A percentile compares a stretch with the other conserved stretches of the same genome.
Conservation (phyloP, 2,888 invertebrate genomes). For the Protonemura montana region DNA sequence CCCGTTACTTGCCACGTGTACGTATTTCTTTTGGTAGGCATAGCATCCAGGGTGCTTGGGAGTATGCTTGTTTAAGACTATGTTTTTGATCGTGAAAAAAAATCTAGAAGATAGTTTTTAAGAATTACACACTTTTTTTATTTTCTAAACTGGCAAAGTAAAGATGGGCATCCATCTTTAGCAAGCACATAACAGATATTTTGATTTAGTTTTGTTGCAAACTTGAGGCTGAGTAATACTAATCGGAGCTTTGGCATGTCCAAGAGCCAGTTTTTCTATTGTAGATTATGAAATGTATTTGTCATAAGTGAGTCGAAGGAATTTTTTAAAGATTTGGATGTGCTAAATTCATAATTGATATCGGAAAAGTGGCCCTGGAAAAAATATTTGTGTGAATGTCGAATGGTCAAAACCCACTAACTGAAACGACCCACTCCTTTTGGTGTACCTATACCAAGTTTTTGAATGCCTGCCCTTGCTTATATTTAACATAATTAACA, state of each 20-base stretch:
- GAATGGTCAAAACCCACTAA: background rate
- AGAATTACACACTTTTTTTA: background rate
- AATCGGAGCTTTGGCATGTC: background rate
- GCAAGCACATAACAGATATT: background rate
- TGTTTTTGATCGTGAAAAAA: background rate
- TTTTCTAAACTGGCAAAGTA: background rate
- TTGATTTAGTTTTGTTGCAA: background rate
- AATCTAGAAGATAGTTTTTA: background rate
- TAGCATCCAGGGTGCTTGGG: background rate
- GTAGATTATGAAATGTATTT: background rate
- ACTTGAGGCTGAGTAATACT: background rate
- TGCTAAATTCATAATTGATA: background rate
- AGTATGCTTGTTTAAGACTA: background rate
- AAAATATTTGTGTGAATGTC: background rate
- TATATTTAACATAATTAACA: too few species aligned
- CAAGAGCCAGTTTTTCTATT: background rate
- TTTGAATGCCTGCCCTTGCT: too few species aligned
- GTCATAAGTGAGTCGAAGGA: background rate
- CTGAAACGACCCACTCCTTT: too few species aligned
- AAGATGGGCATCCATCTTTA: background rate
- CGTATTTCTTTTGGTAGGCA: background rate
- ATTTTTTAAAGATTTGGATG: background rate
- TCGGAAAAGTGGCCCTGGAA: background rate
- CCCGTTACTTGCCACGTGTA: background rate
- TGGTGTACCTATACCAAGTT: too few species aligned